Base-by-base conservation (phyloP, 2,888 invertebrate species). In the Mesorhabditis spiculigera region DNA sequence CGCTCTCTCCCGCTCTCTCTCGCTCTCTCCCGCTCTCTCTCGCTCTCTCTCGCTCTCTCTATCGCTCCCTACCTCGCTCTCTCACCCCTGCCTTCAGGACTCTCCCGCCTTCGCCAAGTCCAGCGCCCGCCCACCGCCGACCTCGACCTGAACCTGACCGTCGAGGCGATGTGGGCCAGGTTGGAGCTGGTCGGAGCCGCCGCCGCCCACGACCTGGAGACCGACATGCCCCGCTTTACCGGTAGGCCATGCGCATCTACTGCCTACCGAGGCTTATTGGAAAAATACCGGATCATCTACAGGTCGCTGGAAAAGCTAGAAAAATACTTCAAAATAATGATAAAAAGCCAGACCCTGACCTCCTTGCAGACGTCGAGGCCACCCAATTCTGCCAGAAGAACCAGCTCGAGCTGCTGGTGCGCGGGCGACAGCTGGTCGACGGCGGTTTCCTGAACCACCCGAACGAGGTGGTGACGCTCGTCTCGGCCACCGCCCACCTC, bases 361-460 rank as follows among this genome's bases (percentile, higher is more conserved):
- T 28, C 28, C 28, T 28, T 28, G 28, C 28, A 28, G 28, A 28
- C 28, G 71, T 71, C 58, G 72, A 78, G 45, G 71, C 76, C 16
- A 63, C 69, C 0, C 67, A 75, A 28, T 81, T 80, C 66, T 75
- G 75, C 69, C 68, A 71, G 42, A 61, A 68, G 13, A 73, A 78
- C 71, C 66, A 70, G 6, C 41, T 80, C 41, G 67, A 67, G 13
- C 71, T 77, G 45, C 66, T 81, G 28, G 68, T 81, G n/a, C 74
- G 81, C 4, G 76, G 76, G 13, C 73, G 81, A 6, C 81, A 81
- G 71, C 63, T 81, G 72, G 76, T 75, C 44, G 73, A 73, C 45
- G 78, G 75, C 5, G 81, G 81, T 3, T 75, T 72, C 50, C 69
- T 81, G 68, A 76, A 79, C 65, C 70, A 74, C 16, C 81, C 81